Evolutionary conservation across 2,797 vertebrate species (phyloP), one percentile per base, ranked within the genome.

Genomic region (Remorina albescens): DNA sequence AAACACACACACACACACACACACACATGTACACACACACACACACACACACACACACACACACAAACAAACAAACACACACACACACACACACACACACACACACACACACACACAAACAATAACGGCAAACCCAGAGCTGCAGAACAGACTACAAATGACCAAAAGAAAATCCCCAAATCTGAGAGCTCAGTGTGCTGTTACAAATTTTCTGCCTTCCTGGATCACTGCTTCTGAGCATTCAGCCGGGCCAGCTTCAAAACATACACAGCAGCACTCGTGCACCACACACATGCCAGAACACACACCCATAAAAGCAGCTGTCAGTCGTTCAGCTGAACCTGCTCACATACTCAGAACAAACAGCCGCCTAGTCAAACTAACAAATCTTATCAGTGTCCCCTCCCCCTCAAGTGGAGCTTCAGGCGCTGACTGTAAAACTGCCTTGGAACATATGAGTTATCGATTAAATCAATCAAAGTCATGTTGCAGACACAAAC

Each of bases 381-480:
- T 72, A 34, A 56, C 80, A 75, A 62, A 74, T 63, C 19, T 8
- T 46, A 37, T 67, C 59, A 62, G 53, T 61, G 70, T 72, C 9
- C 10, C 21, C 30, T 67, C 60, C 67, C n/a, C 60, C 54, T 76
- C 56, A 57, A 57, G 54, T 36, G 66, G n/a, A 68, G 72, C 62
- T 67, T 56, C 36, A 54, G 56, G 74, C 30, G 3, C 25, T 0
- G 56, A 53, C 59, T 66, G 68, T 47, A 74, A 86, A 84, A 85
- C 76, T 65, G 66, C 63, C 9, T 39, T 42, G 59, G 71, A 89
- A 86, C 78, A 82, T 74, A 39, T 78, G 56, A 77, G 70, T 74
- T 88, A 88, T 89, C 84, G 87, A 90, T 86, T 77, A 41, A 60
- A 85, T 88, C 81, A 79, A 78, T 87, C 82, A 76, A 58, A 66